Conservation (phyloP, 2,797 vertebrate genomes). For the Sylvia borin region DNA sequence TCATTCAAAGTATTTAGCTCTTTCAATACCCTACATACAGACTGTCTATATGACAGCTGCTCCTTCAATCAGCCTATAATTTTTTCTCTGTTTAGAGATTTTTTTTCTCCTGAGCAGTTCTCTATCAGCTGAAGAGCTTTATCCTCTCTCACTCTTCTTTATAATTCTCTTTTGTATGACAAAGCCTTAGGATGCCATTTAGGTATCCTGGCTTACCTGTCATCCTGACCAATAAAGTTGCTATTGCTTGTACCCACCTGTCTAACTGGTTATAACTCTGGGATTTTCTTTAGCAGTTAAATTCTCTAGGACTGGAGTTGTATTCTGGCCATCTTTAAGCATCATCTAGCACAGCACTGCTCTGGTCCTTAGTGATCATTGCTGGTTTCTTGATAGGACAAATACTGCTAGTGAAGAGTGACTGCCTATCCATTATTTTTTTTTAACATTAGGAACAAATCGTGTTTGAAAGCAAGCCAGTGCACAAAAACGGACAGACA, state of each 20-base stretch:
- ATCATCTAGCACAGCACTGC: not conserved
- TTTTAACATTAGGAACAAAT: not conserved
- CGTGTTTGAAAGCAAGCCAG: not conserved
- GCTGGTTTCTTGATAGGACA: not conserved
- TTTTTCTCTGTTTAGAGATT: not conserved
- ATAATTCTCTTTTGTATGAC: not conserved
- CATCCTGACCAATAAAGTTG: not conserved
- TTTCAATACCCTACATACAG: not conserved
- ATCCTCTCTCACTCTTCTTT: not conserved
- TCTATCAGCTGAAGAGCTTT: not conserved
- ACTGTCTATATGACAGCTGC: not conserved
- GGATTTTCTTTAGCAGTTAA: not conserved
- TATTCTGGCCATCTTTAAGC: not conserved
- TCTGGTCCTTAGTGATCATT: not conserved
- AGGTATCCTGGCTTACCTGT: not conserved
- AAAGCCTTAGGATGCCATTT: not conserved
- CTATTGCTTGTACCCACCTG: accelerated
- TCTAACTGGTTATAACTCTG: not conserved
- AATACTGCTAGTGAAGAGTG: not conserved
- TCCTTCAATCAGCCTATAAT: not conserved
- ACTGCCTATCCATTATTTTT: not conserved
- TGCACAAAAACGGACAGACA: not conserved
- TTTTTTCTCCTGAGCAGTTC: not conserved
- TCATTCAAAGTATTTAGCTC: not conserved
- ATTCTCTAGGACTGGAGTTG: not conserved